A percentile compares a stretch with the other conserved stretches of the same genome.
phyloP scores from a whole-genome alignment of 2,113 vertebrate species.

The Peromyscus leucopus region DNA sequence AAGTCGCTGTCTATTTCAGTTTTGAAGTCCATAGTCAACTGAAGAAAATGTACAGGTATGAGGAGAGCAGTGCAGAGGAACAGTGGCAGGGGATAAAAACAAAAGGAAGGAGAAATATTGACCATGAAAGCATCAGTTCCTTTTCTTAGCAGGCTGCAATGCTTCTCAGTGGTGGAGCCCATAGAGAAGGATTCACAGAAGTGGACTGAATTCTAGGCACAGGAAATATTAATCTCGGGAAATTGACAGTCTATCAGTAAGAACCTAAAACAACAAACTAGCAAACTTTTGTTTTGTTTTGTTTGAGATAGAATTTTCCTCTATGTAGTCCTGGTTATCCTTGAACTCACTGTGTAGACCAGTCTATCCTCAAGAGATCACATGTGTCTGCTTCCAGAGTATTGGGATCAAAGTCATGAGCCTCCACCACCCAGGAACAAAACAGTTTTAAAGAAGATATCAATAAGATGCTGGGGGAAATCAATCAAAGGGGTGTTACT shows the following conservation, averaged over 20 bases:
- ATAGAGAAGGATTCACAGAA: background rate
- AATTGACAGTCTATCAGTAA: background rate
- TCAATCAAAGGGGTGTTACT: background rate
- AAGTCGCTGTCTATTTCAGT: background rate
- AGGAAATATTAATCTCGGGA: background rate
- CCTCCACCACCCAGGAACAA: background rate
- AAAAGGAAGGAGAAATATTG: background rate
- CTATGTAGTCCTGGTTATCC: background rate
- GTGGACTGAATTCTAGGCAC: background rate
- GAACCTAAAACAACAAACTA: background rate
- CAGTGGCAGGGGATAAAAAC: background rate
- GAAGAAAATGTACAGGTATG: background rate
- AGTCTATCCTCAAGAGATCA: background rate
- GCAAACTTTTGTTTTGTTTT: background rate
- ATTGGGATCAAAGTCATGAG: background rate
- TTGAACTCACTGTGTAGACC: background rate
- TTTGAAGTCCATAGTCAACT: background rate
- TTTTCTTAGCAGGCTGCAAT: background rate
- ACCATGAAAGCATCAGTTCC: background rate
- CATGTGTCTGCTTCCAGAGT: background rate
- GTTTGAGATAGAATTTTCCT: background rate
- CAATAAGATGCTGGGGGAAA: background rate
- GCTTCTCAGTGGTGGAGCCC: background rate
- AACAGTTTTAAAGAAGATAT: background rate
- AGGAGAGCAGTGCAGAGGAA: background rate